phyloP scores from a whole-genome alignment of 2,888 invertebrate species.

The Spisula subtruncata region DNA sequence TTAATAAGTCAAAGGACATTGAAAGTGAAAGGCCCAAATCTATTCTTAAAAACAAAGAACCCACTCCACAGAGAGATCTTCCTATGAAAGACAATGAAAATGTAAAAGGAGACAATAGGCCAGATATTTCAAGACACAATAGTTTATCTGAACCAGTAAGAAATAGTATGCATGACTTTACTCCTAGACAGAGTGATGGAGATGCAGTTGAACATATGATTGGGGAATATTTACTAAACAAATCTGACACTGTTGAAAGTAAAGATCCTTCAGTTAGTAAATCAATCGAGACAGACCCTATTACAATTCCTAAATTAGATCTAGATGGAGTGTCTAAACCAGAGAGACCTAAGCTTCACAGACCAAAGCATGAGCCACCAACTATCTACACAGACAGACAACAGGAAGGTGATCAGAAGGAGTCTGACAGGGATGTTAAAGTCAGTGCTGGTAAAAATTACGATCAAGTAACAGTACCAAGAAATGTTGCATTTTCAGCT shows the following conservation, averaged over 20 bases:
- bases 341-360: constrained; percentile 73
- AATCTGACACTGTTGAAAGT: constrained; percentile 10
- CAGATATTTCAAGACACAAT: constrained; percentile 11
- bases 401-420: constrained; percentile 24
- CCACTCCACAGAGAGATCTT: background rate
- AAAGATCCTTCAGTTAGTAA: background rate
- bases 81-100: background rate
- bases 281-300: constrained; percentile 28
- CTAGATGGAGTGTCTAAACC: constrained; percentile 49
- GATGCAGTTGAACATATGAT: constrained; percentile 62
- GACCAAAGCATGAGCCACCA: constrained; percentile 75
- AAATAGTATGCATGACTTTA: constrained; percentile 49
- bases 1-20: constrained; percentile 18
- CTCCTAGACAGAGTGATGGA: constrained; percentile 59
- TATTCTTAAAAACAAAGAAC: constrained; percentile 33
- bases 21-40: constrained; percentile 41
- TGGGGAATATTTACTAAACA: constrained; percentile 53
- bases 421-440: constrained; percentile 27
- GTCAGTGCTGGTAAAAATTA: constrained; percentile 70
- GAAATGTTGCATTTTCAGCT: constrained; percentile 81
- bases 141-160: constrained; percentile 15
- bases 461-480: constrained; percentile 77
- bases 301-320: constrained; percentile 59
- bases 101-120: background rate
- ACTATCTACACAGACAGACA: constrained; percentile 71